Percentiles rank a stretch among this genome's conserved stretches.
phyloP scores from a whole-genome alignment of 1,140 invertebrate species.

The Heterodera carotae region DNA sequence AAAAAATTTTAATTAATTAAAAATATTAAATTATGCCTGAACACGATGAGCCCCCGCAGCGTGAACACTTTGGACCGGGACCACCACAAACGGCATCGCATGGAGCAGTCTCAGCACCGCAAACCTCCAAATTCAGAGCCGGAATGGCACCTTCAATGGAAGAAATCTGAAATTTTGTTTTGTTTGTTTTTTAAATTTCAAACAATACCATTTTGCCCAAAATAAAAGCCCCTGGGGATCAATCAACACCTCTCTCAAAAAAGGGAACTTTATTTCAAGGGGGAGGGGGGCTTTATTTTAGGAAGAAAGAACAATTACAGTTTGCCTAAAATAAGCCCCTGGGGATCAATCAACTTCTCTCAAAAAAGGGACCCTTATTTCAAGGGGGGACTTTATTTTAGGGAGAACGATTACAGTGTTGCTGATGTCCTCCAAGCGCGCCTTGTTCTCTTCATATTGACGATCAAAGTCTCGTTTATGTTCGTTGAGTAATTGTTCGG shows the following conservation, averaged over 20 bases:
- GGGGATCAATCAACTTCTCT: too few relatives aligned
- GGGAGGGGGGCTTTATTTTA: constrained; percentile 11
- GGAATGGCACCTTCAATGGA: constrained; percentile 51
- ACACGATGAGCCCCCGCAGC: constrained; percentile 63
- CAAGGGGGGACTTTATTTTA: too few relatives aligned
- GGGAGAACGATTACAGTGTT: constrained; percentile 40
- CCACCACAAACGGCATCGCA: constrained; percentile 64
- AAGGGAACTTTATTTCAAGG: too few relatives aligned
- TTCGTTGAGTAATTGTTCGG: constrained; percentile 56
- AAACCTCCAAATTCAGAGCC: constrained; percentile 58
- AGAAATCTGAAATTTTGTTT: too few relatives aligned
- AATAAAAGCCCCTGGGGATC: too few relatives aligned
- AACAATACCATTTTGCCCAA: too few relatives aligned
- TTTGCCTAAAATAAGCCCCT: not conserved
- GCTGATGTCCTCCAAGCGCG: constrained; percentile 48
- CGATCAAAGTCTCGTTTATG: constrained; percentile 59
- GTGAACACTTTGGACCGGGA: constrained; percentile 49
- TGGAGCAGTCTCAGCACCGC: constrained; percentile 54
- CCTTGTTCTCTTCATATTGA: constrained; percentile 62
- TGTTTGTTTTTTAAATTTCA: too few relatives aligned
- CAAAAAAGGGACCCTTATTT: too few relatives aligned
- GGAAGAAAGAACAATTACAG: not conserved
- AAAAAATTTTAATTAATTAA: too few relatives aligned
- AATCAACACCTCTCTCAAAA: too few relatives aligned
- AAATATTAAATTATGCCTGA: too few relatives aligned